Conservation (phyloP, 2,797 vertebrate species). For the Clarias platycephalus region DNA sequence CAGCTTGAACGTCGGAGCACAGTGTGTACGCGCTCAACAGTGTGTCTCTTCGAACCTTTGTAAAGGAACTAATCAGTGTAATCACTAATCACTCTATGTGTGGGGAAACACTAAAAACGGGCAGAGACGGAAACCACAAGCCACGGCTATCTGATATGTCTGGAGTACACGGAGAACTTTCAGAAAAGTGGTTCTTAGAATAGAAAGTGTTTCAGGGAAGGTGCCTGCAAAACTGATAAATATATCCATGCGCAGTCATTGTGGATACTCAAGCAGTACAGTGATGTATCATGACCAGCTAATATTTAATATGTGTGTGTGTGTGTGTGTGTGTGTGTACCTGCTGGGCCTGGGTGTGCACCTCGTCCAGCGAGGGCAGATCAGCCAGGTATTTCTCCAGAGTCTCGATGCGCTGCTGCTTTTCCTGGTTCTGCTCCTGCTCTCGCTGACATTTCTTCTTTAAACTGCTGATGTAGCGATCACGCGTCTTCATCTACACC, state of each 20-base stretch:
- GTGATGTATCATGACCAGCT: neutral
- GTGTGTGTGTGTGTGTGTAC: constrained; percentile 61
- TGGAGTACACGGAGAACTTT: too few relatives aligned
- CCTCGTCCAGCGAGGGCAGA: constrained; percentile 88
- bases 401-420: constrained; percentile 90
- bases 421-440: constrained; percentile 88
- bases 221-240: too few relatives aligned
- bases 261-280: neutral
- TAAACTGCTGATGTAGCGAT: constrained; percentile 91
- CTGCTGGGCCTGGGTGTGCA: constrained; percentile 85
- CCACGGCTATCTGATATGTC: too few relatives aligned
- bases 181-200: too few relatives aligned
- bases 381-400: constrained; percentile 95
- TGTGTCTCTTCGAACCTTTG: neutral
- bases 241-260: too few relatives aligned
- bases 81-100: too few relatives aligned
- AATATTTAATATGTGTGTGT: neutral
- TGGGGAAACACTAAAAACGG: too few relatives aligned
- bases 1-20: neutral
- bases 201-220: neutral
- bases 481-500: constrained; percentile 87
- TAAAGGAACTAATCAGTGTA: too few relatives aligned
- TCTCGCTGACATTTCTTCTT: constrained; percentile 94
- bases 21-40: neutral
- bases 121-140: too few relatives aligned